Evolutionary conservation across 2,797 vertebrate species (phyloP).

Genomic region (Coranthus polyacanthus): DNA sequence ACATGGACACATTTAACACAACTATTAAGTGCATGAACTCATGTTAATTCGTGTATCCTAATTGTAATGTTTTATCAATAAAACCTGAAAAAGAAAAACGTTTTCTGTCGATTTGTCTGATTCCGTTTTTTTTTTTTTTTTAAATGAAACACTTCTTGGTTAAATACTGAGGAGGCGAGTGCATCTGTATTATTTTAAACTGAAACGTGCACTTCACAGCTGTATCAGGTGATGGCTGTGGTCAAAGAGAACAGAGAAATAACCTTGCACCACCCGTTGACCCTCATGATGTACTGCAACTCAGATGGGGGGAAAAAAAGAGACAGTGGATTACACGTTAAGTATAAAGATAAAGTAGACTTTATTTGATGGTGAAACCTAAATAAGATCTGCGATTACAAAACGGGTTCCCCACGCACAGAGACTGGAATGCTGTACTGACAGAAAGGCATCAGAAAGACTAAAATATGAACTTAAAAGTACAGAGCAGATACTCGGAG

Average conservation of each 20-base stretch:
- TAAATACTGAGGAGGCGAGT: too few species aligned
- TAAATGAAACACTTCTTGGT: too few species aligned
- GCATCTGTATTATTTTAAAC: too few species aligned
- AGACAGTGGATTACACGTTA: conserved; percentile 36
- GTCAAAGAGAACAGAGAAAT: not conserved
- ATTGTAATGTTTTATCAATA: too few species aligned
- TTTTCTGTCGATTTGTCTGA: too few species aligned
- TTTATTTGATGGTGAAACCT: conserved; percentile 96
- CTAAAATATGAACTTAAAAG: conserved; percentile 58
- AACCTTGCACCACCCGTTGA: conserved; percentile 49
- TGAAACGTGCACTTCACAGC: too few species aligned
- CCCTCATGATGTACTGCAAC: conserved; percentile 29
- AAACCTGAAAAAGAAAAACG: too few species aligned
- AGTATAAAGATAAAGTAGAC: conserved; percentile 95
- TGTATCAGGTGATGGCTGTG: too few species aligned
- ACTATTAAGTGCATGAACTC: too few species aligned
- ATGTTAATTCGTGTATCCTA: too few species aligned
- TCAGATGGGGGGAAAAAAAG: not conserved
- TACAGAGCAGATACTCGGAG: conserved; percentile 56
- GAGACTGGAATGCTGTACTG: conserved; percentile 94
- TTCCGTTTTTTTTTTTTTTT: too few species aligned
- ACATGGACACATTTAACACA: too few species aligned
- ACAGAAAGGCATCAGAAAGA: conserved; percentile 88
- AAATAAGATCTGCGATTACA: conserved; percentile 91
- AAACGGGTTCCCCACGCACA: conserved; percentile 90